A percentile compares a stretch with the other conserved stretches of the same genome.
Evolutionary conservation across 2,888 invertebrate genomes (phyloP).

Genomic region (Ennomos erosarius): DNA sequence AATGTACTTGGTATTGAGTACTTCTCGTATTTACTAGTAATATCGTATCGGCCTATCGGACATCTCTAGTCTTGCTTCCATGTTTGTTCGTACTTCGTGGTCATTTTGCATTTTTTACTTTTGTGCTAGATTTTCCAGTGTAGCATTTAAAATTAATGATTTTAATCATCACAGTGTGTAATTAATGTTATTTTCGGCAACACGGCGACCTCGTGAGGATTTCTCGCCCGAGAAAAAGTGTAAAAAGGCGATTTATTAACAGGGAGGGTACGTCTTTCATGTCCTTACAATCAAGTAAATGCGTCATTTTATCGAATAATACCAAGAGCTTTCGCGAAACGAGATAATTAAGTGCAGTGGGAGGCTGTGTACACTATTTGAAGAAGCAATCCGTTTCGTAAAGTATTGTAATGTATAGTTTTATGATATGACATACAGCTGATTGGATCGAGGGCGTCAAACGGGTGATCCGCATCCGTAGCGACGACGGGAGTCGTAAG

Average conservation of each 20-base stretch:
- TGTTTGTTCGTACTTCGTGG: conserved; percentile 80
- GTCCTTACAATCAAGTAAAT: conserved; percentile 81
- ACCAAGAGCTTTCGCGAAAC: conserved; percentile 60
- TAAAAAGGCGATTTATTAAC: conserved; percentile 78
- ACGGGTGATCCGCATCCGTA: conserved; percentile 58
- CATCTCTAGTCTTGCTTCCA: conserved; percentile 79
- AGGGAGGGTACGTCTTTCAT: conserved; percentile 85
- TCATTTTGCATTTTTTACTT: conserved; percentile 73
- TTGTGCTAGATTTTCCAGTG: conserved; percentile 81
- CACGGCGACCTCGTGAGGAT: conserved; percentile 81
- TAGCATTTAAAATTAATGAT: conserved; percentile 75
- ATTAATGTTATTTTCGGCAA: conserved; percentile 81
- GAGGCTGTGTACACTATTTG: conserved; percentile 35
- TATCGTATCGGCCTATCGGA: no score
- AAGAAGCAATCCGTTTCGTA: conserved; percentile 40
- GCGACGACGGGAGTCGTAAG: conserved; percentile 63
- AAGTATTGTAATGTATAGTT: conserved; percentile 51
- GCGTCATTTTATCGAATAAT: conserved; percentile 84
- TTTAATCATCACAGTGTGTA: conserved; percentile 73
- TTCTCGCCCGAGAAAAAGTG: conserved; percentile 78
- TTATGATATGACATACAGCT: conserved; percentile 74
- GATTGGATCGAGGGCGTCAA: conserved; percentile 78
- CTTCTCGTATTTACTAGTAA: no score
- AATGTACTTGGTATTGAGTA: no score
- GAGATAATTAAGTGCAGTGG: conserved; percentile 51